Evolutionary conservation across 2,113 vertebrate species (phyloP).

Genomic region (Ibidorhyncha struthersii): DNA sequence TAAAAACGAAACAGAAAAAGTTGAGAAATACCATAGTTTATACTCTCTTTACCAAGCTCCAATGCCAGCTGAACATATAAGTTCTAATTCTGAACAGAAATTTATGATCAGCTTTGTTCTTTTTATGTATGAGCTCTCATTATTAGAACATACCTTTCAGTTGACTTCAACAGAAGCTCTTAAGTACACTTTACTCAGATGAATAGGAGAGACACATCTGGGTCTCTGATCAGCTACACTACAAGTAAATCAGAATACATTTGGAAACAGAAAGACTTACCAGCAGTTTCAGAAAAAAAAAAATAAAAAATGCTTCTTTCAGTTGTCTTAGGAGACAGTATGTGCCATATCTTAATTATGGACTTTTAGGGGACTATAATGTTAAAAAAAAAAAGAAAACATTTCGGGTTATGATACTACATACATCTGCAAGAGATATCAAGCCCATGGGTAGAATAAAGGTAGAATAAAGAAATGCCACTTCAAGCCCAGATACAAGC

Average conservation of each 20-base stretch:
- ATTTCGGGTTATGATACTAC: rapidly evolving
- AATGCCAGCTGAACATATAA: not conserved
- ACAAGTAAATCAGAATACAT: not conserved
- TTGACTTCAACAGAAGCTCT: not conserved
- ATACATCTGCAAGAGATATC: not conserved
- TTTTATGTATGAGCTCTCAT: not conserved
- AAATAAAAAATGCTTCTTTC: not conserved
- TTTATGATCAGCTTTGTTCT: not conserved
- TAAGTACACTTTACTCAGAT: not conserved
- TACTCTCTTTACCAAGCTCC: not conserved
- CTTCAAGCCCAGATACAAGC: not conserved
- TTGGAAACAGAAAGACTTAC: not conserved
- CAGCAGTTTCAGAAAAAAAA: not conserved
- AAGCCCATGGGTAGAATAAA: not conserved
- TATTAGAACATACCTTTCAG: not conserved
- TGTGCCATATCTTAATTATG: not conserved
- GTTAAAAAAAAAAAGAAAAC: not conserved
- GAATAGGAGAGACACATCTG: not conserved
- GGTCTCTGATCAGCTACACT: not conserved
- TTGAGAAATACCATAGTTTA: not conserved
- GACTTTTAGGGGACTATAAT: not conserved
- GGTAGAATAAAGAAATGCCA: not conserved
- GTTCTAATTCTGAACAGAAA: not conserved
- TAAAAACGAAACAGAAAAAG: not conserved
- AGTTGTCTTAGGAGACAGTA: not conserved